A percentile compares a stretch with the other conserved stretches of the same genome.
Evolutionary conservation across 1,140 invertebrate species (phyloP).

Genomic region (Aradophagus sp.): DNA sequence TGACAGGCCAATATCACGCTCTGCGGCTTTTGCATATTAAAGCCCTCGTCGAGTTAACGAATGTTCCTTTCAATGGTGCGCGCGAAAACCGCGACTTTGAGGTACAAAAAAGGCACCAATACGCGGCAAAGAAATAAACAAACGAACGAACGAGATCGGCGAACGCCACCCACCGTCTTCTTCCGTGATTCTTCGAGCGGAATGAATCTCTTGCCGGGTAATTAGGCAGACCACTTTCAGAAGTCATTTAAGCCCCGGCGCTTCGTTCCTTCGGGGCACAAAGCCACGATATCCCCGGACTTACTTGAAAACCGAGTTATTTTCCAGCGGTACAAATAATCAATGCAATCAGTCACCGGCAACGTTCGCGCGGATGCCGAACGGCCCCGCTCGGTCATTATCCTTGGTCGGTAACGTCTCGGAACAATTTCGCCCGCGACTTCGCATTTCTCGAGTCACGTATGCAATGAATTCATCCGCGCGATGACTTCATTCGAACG

Average conservation of each 20-base stretch:
- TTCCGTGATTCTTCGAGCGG: conserved; percentile 52
- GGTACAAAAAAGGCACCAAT: no score
- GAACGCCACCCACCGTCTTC: conserved; percentile 35
- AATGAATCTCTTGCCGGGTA: conserved; percentile 73
- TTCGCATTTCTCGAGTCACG: no score
- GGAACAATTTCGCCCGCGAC: neutral
- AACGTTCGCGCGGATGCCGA: no score
- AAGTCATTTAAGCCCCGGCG: conserved; percentile 70
- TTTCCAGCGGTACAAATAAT: conserved; percentile 14
- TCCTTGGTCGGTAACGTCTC: neutral
- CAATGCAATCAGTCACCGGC: conserved; percentile 8
- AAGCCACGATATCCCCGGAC: conserved; percentile 13
- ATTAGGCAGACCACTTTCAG: conserved; percentile 74
- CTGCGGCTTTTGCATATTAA: conserved; percentile 66
- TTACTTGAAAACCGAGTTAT: conserved; percentile 21
- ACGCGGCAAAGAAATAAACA: conserved; percentile 13
- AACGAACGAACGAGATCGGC: neutral
- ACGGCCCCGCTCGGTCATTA: neutral
- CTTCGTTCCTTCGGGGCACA: conserved; percentile 50
- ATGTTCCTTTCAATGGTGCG: conserved; percentile 23
- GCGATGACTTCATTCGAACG: no score
- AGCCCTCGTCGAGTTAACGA: conserved; percentile 34
- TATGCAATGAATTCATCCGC: no score
- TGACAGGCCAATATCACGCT: conserved; percentile 68
- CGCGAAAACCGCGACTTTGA: conserved; percentile 11